These are phyloP conservation scores for Leistus spinibarbis DNA, from an alignment of 2,888 invertebrate species.

Conservation along the genomic window DNA sequence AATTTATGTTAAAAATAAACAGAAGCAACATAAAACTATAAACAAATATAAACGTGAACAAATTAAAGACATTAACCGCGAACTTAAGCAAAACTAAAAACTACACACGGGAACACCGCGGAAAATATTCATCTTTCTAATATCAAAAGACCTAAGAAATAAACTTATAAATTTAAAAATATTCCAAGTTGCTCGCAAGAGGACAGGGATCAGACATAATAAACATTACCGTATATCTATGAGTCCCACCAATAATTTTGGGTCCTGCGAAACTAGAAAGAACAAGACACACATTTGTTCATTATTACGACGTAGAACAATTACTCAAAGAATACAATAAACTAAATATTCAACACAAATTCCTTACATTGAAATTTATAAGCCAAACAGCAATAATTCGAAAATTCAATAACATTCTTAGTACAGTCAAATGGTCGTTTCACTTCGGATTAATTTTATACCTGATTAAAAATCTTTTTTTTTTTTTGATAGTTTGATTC, in stretches of 20 bases:
- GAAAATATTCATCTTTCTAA: neutral
- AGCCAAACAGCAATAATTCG: neutral
- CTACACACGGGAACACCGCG: neutral
- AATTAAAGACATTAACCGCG: neutral
- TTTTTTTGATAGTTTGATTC: too few species aligned
- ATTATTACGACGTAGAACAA: conserved; percentile 9
- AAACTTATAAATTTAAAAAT: neutral
- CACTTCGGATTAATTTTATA: too few species aligned
- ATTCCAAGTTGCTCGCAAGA: neutral
- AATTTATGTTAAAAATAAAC: neutral
- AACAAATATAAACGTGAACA: neutral
- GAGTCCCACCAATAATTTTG: conserved; percentile 32
- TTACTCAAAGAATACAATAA: conserved; percentile 7
- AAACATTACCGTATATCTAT: conserved; percentile 18
- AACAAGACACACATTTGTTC: conserved; percentile 14
- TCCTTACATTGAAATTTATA: neutral
- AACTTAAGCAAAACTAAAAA: neutral
- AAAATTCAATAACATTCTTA: neutral
- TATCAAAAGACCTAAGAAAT: neutral
- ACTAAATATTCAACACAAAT: neutral
- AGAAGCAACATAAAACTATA: neutral
- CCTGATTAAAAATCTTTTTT: too few species aligned
- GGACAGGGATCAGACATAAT: conserved; percentile 19
- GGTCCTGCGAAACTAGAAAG: conserved; percentile 32
- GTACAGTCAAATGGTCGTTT: too few species aligned